Conservation (phyloP, 2,888 invertebrate species). For the Tubulanus polymorphus region DNA sequence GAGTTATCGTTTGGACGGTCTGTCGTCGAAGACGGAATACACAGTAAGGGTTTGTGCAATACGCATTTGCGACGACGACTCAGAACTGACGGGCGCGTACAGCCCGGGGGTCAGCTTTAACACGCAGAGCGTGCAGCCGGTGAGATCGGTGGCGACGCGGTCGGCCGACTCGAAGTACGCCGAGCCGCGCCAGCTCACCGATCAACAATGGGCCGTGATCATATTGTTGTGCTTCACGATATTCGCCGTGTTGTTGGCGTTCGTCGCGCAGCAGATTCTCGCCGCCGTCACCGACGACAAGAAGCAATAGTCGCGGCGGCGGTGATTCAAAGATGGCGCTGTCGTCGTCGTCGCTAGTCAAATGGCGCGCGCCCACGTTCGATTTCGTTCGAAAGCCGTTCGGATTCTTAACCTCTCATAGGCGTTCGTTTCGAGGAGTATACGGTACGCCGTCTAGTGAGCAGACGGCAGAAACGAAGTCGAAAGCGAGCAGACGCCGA, state of each 20-base stretch:
- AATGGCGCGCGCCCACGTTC: too few relatives aligned
- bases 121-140: slow-evolving; percentile 50
- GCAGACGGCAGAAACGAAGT: too few relatives aligned
- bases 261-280: slow-evolving; percentile 58
- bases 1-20: slow-evolving; percentile 60
- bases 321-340: too few relatives aligned
- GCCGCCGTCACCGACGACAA: too few relatives aligned
- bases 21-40: slow-evolving; percentile 73
- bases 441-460: too few relatives aligned
- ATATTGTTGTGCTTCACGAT: slow-evolving; percentile 62
- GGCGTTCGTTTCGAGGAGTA: too few relatives aligned
- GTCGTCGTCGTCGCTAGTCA: too few relatives aligned
- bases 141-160: slow-evolving; percentile 19
- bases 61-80: slow-evolving; percentile 60
- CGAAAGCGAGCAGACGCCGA: too few relatives aligned
- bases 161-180: slow-evolving; percentile 21
- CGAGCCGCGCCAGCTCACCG: slow-evolving; percentile 54
- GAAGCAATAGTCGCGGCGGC: too few relatives aligned
- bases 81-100: slow-evolving; percentile 66
- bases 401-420: too few relatives aligned
- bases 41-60: slow-evolving; percentile 74
- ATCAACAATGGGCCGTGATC: slow-evolving; percentile 64
- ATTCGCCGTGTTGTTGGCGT: slow-evolving; percentile 63
- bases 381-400: too few relatives aligned
- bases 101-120: slow-evolving; percentile 65